Conservation (phyloP, 1,140 invertebrate species). For the Diorhabda carinulata region DNA sequence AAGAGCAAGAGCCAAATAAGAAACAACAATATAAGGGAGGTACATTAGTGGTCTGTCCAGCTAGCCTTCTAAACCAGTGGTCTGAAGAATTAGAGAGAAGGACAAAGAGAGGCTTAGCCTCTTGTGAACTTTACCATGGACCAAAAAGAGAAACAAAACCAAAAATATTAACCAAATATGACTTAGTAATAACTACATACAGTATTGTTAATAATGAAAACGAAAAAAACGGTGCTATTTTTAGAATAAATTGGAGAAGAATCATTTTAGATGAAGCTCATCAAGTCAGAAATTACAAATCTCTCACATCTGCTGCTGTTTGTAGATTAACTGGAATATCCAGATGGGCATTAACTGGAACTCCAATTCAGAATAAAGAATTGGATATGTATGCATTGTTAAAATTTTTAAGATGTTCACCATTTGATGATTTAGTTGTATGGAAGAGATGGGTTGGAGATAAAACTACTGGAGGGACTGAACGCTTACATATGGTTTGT, state of each 20-base stretch:
- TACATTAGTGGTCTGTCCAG: conserved; percentile 86
- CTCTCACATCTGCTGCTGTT: conserved; percentile 66
- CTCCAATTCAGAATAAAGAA: conserved; percentile 92
- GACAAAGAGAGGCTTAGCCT: conserved; percentile 58
- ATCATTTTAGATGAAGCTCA: conserved; percentile 94
- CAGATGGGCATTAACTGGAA: conserved; percentile 89
- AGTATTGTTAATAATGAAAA: conserved; percentile 60
- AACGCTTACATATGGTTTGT: conserved; percentile 62
- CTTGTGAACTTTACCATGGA: conserved; percentile 77
- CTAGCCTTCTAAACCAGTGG: conserved; percentile 83
- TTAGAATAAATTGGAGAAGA: conserved; percentile 73
- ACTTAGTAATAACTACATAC: conserved; percentile 79
- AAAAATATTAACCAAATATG: conserved; percentile 57
- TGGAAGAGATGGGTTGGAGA: conserved; percentile 74
- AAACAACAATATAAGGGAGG: conserved; percentile 53
- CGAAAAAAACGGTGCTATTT: conserved; percentile 52
- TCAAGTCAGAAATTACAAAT: conserved; percentile 82
- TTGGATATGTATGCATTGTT: conserved; percentile 83
- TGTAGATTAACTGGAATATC: conserved; percentile 58
- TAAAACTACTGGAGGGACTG: conserved; percentile 65
- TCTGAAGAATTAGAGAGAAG: conserved; percentile 70
- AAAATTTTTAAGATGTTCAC: conserved; percentile 79
- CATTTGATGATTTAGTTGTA: conserved; percentile 78
- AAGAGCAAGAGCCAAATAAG: conserved; percentile 35
- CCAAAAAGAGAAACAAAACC: conserved; percentile 63